phyloP scores from a whole-genome alignment of 2,888 invertebrate species.

The Patella ulyssiponensis region DNA sequence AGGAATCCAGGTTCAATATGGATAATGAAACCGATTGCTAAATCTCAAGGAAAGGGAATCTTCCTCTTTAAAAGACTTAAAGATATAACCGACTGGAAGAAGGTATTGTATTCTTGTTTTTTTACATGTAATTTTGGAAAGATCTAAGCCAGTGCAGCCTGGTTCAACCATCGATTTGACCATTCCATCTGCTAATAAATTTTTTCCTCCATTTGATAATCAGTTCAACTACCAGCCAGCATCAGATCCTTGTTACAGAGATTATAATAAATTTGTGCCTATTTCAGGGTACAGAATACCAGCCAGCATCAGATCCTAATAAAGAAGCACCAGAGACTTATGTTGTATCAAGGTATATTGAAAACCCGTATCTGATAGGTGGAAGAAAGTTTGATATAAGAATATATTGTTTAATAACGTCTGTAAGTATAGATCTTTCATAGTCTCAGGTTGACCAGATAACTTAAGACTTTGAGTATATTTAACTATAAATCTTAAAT shows the following conservation, averaged over 20 bases:
- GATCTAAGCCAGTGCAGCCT: not conserved
- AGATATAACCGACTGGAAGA: constrained; percentile 75
- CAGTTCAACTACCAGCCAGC: constrained; percentile 53
- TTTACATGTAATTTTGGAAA: not conserved
- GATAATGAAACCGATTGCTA: constrained; percentile 79
- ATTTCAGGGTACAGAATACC: constrained; percentile 63
- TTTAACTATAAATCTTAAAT: not conserved
- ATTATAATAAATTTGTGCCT: not conserved
- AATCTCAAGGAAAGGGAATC: constrained; percentile 78
- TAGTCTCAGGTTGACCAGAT: too few relatives aligned
- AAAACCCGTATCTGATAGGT: constrained; percentile 77
- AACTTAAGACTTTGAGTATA: not conserved
- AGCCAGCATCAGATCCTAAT: constrained; percentile 64
- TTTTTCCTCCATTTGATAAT: too few relatives aligned
- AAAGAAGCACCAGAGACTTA: constrained; percentile 72
- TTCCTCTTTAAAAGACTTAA: constrained; percentile 77
- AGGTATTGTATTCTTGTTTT: constrained; percentile 52
- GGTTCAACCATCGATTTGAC: not conserved
- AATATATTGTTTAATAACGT: constrained; percentile 77
- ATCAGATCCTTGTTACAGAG: constrained; percentile 62
- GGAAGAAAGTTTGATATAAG: constrained; percentile 79
- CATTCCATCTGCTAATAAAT: not conserved
- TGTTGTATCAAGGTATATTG: constrained; percentile 77
- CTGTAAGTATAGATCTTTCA: constrained; percentile 67
- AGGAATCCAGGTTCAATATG: constrained; percentile 76